Conservation (phyloP, 2,888 invertebrate species). For the Panzeria rudis region DNA sequence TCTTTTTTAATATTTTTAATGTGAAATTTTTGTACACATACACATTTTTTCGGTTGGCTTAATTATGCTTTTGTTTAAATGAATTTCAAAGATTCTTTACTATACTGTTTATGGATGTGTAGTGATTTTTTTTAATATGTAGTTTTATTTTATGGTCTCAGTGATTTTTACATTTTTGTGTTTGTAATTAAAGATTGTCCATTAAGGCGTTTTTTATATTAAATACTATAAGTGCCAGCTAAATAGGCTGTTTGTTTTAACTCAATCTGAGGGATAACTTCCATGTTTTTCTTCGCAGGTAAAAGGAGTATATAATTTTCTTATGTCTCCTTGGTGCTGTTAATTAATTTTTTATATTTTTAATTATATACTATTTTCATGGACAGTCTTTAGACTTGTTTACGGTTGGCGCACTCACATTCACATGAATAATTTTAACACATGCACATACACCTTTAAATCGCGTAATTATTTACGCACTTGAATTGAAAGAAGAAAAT, state of each 20-base stretch:
- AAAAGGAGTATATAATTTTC: not conserved
- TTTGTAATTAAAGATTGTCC: not conserved
- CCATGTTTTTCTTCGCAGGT: no score
- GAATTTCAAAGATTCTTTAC: conserved; percentile 44
- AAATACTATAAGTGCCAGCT: not conserved
- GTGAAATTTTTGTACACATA: not conserved
- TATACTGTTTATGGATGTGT: conserved; percentile 1
- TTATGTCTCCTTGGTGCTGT: not conserved
- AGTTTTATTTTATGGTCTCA: conserved; percentile 17
- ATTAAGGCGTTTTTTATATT: not conserved
- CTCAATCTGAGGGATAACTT: no score
- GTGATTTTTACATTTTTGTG: not conserved
- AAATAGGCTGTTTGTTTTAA: not conserved
- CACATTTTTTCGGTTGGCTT: not conserved
- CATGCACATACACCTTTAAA: conserved; percentile 34
- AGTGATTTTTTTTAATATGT: conserved; percentile 1
- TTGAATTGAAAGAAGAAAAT: conserved; percentile 25
- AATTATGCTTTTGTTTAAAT: conserved; percentile 57
- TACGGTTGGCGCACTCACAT: not conserved
- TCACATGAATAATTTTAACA: conserved; percentile 14
- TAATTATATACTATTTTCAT: not conserved
- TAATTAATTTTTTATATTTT: not conserved
- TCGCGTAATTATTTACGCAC: conserved; percentile 40
- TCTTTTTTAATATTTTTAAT: conserved; percentile 17
- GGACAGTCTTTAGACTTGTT: conserved; percentile 21